Percentiles rank a stretch among this genome's conserved stretches.
Conservation (phyloP, 35 echinoderm and acorn worm genomes). For the Apostichopus japonicus region DNA sequence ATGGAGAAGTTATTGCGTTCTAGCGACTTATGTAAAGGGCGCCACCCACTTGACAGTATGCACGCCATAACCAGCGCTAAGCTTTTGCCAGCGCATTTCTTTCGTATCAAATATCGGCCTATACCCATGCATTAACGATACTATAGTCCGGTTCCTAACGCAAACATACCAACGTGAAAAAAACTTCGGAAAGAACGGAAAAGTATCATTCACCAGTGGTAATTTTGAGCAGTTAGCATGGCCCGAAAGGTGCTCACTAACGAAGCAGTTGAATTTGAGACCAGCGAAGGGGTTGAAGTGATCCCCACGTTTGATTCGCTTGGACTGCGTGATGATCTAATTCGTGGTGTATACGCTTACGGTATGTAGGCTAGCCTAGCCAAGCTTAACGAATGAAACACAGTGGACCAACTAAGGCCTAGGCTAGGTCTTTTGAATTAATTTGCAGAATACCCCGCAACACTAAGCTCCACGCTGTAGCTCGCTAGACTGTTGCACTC, state of each 20-base stretch:
- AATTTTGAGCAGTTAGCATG: background rate
- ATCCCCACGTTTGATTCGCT: constrained; percentile 48
- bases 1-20: too few relatives aligned
- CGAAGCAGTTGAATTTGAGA: constrained; percentile 42
- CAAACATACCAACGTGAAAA: background rate
- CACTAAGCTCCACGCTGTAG: too few relatives aligned
- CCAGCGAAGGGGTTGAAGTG: constrained; percentile 48
- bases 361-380: constrained; percentile 1
- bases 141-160: too few relatives aligned
- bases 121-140: too few relatives aligned
- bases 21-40: background rate
- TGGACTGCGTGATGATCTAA: constrained; percentile 44
- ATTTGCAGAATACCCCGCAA: too few relatives aligned
- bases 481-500: too few relatives aligned
- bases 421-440: background rate
- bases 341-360: constrained; percentile 36
- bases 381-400: background rate
- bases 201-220: background rate
- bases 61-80: background rate
- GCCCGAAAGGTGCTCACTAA: constrained; percentile 42
- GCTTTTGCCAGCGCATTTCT: too few relatives aligned
- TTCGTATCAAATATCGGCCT: too few relatives aligned
- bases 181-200: background rate
- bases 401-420: background rate
- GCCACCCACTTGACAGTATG: background rate